A percentile compares a stretch with the other conserved stretches of the same genome.
Conservation (phyloP, 1,140 invertebrate genomes). For the Drosophila tani region DNA sequence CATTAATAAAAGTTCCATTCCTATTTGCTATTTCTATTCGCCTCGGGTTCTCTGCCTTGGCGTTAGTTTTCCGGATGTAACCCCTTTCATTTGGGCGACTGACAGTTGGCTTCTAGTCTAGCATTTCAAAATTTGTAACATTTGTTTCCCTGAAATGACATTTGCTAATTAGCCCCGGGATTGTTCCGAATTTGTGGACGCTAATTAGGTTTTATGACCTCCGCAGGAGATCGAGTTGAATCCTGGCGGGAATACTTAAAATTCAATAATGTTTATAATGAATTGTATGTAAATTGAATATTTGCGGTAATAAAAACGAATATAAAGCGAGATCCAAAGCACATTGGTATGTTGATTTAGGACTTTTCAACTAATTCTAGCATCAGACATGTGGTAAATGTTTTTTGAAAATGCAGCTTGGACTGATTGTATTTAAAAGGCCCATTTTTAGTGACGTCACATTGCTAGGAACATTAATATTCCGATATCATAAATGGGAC, state of each 20-base stretch:
- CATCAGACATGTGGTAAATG: no score
- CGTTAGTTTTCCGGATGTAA: constrained; percentile 47
- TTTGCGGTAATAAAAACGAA: not conserved
- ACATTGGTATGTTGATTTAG: no score
- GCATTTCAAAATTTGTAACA: constrained; percentile 62
- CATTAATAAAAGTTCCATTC: constrained; percentile 65
- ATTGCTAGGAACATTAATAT: not conserved
- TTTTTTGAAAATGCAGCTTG: no score
- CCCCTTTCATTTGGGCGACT: constrained; percentile 47
- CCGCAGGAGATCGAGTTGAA: constrained; percentile 23
- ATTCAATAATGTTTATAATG: not conserved
- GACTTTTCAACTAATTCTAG: no score
- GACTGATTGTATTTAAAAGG: not conserved
- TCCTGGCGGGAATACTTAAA: constrained; percentile 2
- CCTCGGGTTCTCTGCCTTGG: not conserved
- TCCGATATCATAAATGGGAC: constrained; percentile 15
- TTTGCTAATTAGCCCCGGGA: constrained; percentile 57
- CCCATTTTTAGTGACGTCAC: not conserved
- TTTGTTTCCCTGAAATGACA: constrained; percentile 59
- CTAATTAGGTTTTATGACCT: constrained; percentile 44
- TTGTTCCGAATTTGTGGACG: constrained; percentile 22
- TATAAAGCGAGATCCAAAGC: not conserved
- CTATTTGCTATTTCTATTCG: constrained; percentile 3
- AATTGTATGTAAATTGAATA: not conserved
- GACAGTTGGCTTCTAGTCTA: constrained; percentile 58